These are phyloP conservation scores for Sceliomorpha sp. DNA, from an alignment of 2,888 invertebrate genomes.

Conservation along the genomic window DNA sequence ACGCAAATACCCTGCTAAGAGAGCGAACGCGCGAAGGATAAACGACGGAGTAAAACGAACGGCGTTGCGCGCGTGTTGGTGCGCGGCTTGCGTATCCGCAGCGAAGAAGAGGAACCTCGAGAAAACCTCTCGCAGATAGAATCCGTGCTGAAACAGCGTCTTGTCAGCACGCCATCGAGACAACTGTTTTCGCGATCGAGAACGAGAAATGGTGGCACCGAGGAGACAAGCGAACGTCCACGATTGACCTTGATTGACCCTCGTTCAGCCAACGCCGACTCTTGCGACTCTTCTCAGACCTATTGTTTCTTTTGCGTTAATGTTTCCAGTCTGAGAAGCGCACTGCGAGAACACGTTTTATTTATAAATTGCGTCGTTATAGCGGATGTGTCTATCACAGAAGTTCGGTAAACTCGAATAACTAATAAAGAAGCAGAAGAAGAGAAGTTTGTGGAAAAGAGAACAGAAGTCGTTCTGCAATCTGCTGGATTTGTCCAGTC, in stretches of 20 bases:
- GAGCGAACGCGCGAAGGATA: background rate
- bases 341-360: no score
- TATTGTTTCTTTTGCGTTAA: no score
- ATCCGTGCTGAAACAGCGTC: slow-evolving; percentile 5
- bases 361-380: no score
- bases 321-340: no score
- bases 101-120: background rate
- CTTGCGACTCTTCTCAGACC: slow-evolving; percentile 64
- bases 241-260: slow-evolving; percentile 74
- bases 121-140: slow-evolving; percentile 2
- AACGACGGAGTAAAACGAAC: background rate
- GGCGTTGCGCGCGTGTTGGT: background rate
- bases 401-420: no score
- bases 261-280: slow-evolving; percentile 74
- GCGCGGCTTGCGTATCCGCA: no score
- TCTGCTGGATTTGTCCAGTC: no score
- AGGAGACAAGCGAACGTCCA: slow-evolving; percentile 54
- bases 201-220: slow-evolving; percentile 48
- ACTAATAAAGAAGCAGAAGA: no score
- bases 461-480: no score
- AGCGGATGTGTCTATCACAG: no score
- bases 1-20: background rate
- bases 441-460: no score
- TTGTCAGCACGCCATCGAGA: slow-evolving; percentile 14
- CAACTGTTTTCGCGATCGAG: slow-evolving; percentile 47